phyloP scores from a whole-genome alignment of 2,797 vertebrate genomes.

The Sciurus carolinensis region DNA sequence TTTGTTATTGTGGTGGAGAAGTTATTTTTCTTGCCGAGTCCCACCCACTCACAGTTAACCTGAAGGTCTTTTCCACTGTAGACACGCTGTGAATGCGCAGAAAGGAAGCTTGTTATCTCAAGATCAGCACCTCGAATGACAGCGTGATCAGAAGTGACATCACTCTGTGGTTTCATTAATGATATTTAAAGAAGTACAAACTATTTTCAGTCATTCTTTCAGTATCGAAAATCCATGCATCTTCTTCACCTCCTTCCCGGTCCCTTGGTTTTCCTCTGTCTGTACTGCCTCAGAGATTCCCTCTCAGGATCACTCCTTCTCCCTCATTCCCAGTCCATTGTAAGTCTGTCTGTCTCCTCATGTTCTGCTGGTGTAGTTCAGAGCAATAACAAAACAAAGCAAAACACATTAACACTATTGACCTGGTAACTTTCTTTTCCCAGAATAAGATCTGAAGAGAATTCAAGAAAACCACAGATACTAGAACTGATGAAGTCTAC shows the following conservation, averaged over 20 bases:
- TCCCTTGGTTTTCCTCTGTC: background rate
- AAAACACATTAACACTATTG: constrained; percentile 85
- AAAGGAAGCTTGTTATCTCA: constrained; percentile 91
- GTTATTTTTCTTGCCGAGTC: constrained; percentile 91
- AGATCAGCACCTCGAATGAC: constrained; percentile 88
- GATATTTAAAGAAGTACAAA: constrained; percentile 87
- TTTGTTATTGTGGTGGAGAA: constrained; percentile 92
- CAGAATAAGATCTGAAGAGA: constrained; percentile 87
- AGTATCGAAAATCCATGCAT: constrained; percentile 59
- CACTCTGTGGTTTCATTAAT: constrained; percentile 90
- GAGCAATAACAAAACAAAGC: constrained; percentile 87
- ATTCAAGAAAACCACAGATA: constrained; percentile 87
- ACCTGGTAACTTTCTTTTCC: constrained; percentile 89
- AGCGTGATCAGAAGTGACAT: constrained; percentile 92
- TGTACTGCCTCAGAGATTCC: constrained; percentile 38
- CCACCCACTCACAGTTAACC: constrained; percentile 93
- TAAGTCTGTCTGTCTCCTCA: constrained; percentile 55
- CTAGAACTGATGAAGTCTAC: constrained; percentile 83
- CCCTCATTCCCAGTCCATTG: constrained; percentile 53
- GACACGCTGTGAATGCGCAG: constrained; percentile 89
- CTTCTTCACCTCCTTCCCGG: constrained; percentile 36
- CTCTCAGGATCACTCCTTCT: constrained; percentile 23
- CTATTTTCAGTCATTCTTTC: constrained; percentile 85
- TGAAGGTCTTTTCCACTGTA: constrained; percentile 90
- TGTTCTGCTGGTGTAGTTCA: constrained; percentile 71